These are phyloP conservation scores for Corydoras maculifer DNA, from an alignment of 2,113 vertebrate genomes.

Conservation along the genomic window DNA sequence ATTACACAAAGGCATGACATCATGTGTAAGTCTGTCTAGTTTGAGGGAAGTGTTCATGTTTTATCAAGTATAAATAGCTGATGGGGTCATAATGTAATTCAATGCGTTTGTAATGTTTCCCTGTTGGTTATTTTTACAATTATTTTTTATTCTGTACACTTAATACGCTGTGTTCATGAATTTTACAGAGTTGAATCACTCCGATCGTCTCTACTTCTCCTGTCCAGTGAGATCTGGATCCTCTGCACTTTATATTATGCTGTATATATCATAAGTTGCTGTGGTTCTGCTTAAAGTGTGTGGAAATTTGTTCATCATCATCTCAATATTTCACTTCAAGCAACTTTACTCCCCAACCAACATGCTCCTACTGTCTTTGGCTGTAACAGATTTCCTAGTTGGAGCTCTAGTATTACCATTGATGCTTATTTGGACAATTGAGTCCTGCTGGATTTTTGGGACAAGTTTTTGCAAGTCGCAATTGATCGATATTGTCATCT, in stretches of 20 bases:
- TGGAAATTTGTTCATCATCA: slow-evolving; percentile 25
- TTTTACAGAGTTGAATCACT: not conserved
- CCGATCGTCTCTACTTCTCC: no score
- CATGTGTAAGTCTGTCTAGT: no score
- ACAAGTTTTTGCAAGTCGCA: slow-evolving; percentile 18
- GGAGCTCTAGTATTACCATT: slow-evolving; percentile 61
- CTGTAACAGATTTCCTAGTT: slow-evolving; percentile 5
- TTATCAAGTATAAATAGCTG: no score
- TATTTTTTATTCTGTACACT: no score
- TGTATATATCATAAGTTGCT: slow-evolving; percentile 45
- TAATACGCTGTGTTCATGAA: no score
- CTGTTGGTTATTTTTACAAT: no score
- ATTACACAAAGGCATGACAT: no score
- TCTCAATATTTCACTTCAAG: not conserved
- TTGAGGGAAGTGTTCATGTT: no score
- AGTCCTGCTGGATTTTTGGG: slow-evolving; percentile 39
- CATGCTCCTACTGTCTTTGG: not conserved
- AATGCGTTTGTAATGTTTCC: no score
- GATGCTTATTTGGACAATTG: slow-evolving; percentile 1
- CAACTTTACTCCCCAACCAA: not conserved
- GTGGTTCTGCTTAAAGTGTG: slow-evolving; percentile 50
- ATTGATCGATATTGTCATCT: slow-evolving; percentile 38
- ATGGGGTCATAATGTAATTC: no score
- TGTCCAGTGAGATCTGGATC: not conserved
- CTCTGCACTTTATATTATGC: not conserved